Base-by-base conservation (phyloP, 2,113 vertebrate species). In the Sander vitreus region DNA sequence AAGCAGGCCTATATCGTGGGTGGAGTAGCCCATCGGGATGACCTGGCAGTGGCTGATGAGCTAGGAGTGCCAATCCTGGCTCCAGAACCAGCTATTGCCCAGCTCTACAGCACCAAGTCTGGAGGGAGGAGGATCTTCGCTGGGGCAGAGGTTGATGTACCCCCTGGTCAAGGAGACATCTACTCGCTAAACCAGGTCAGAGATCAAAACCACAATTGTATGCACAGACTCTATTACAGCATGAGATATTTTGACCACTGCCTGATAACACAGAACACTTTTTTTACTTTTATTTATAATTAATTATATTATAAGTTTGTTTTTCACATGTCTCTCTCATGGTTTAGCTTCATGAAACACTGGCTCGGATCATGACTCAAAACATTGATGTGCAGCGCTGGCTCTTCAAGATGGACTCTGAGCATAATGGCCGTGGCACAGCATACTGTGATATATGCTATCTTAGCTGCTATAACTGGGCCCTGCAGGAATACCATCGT, bases 41-140 rank as follows among this genome's bases (percentile, higher is more conserved):
- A 98, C 69, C 80, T 98, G 91, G 96, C 95, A 0, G 96, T 98
- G 91, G 97, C 97, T 0, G 96, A 98, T 53, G 87, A 95, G 88
- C 85, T 99, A 10, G 89, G 93, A 18, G 88, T 98, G n/a, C 96
- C 97, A 2, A 70, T 98, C 16, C 84, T 99, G 83, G 97, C 96
- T 77, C 87, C 97, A 0, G 96, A 95, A 80, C 97, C 97, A 0
- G 93, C 94, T 13, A 84, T 97, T 57, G 95, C 94, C 75, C 96
- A 93, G 53, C 93, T 96, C 23, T 97, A 94, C n/a, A 91, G 95
- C 19, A 93, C 93, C 78, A 99, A 98, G 85, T 98, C 97, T 10
- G 97, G 96, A 85, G 95, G 93, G 36, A 96, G 93, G 87, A 93
- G 65, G 16, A 86, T 99, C 73, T 97, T 97, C 81, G 82, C 77